Evolutionary conservation across 1,140 invertebrate genomes (phyloP), one percentile per base, ranked within the genome.

Genomic region (Drosophila bocki): DNA sequence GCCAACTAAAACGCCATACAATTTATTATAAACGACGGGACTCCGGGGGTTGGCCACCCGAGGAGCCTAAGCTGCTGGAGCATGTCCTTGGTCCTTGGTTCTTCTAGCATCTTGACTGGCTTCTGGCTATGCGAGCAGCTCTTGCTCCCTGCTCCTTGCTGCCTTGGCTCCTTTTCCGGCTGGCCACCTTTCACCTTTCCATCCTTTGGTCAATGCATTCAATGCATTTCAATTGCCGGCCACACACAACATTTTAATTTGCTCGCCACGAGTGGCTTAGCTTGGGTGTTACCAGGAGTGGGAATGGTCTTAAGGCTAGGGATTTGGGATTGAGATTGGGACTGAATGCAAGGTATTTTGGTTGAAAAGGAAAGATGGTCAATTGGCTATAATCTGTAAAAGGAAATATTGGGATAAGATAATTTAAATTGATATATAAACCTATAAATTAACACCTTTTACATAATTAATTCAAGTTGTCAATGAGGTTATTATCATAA

Each of bases 181-280:
- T 15, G n/a, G 13, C 35, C 19, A 35, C 44, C 60, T 63, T 64
- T 72, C 41, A 45, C 51, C 56, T 32, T 45, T 48, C 61, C 51
- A 13, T 22, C 32, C 44, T 37, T 45, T 35, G 26, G n/a, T 39
- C 71, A 82, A 51, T 82, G 75, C 85, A 84, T 78, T 77, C 75
- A 87, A 84, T 84, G 76, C 80, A 87, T 78, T 88, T 80, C 67
- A 72, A 74, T 67, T 72, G 84, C 42, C 47, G 41, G n/a, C 47
- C 33, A 60, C 79, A 77, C 63, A 61, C 47, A 56, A 59, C 74
- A 63, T 70, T 88, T 87, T 87, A 88, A 87, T 87, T 87, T 88
- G 53, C 44, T 45, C n/a, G 19, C 47, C 22, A 29, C 60, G 48
- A 58, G 70, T 29, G 70, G 82, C 82, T 86, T 87, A 87, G 39